phyloP scores from a whole-genome alignment of 2,797 vertebrate genomes.

The Meriones psammophilus region DNA sequence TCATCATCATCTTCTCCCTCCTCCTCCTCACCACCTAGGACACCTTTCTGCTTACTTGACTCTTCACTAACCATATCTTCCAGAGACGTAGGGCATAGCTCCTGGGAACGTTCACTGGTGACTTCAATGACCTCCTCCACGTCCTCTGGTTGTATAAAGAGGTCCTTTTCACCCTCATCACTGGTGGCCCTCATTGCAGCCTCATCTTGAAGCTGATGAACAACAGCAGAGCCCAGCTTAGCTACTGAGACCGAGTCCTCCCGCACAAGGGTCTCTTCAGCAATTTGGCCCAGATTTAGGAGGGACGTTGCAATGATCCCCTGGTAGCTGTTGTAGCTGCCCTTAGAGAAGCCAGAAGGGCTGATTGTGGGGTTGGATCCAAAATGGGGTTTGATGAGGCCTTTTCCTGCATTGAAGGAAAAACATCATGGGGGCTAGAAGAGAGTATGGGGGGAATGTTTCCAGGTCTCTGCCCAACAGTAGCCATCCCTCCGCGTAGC shows the following conservation, averaged over 20 bases:
- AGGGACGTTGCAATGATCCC: constrained; percentile 93
- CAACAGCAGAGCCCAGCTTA: constrained; percentile 63
- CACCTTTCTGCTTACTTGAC: constrained; percentile 85
- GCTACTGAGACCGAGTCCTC: constrained; percentile 85
- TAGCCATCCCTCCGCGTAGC: neutral
- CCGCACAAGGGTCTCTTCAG: constrained; percentile 87
- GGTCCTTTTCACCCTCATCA: constrained; percentile 87
- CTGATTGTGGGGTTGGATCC: constrained; percentile 80
- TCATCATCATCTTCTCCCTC: constrained; percentile 85
- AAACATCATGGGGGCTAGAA: neutral
- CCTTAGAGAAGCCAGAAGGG: constrained; percentile 84
- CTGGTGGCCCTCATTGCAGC: constrained; percentile 82
- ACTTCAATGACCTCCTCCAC: constrained; percentile 89
- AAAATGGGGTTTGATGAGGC: constrained; percentile 80
- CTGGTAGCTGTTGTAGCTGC: constrained; percentile 91
- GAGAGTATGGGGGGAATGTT: fast-evolving
- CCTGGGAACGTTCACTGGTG: constrained; percentile 86
- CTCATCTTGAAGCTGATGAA: constrained; percentile 83
- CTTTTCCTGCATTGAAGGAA: constrained; percentile 81
- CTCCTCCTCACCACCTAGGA: constrained; percentile 83
- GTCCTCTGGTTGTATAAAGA: constrained; percentile 89
- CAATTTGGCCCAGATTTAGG: constrained; percentile 92
- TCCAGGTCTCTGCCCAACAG: neutral
- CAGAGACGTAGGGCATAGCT: constrained; percentile 84
- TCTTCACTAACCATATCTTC: constrained; percentile 83